A percentile compares a stretch with the other conserved stretches of the same genome.
Conservation (phyloP, 2,888 invertebrate genomes). For the Tiphia femorata region DNA sequence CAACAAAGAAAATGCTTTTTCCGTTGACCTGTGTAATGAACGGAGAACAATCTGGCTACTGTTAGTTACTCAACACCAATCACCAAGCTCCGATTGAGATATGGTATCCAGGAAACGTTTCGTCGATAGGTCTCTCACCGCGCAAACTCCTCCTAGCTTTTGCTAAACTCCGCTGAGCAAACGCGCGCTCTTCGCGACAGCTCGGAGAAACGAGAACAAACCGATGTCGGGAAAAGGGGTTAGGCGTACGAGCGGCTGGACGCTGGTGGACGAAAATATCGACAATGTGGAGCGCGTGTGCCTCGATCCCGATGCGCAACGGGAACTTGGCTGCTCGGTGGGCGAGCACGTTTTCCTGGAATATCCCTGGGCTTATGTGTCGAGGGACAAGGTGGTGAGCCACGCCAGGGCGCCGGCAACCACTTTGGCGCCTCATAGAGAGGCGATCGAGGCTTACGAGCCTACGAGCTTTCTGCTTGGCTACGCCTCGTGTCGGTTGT, state of each 20-base stretch:
- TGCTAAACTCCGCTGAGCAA: too few relatives aligned
- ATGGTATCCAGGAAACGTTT: too few relatives aligned
- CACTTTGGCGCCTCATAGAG: slow-evolving; percentile 35
- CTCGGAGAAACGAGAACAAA: slow-evolving; percentile 7
- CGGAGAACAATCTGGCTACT: too few relatives aligned
- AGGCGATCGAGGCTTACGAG: slow-evolving; percentile 41
- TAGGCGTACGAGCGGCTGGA: slow-evolving; percentile 48
- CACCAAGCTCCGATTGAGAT: too few relatives aligned
- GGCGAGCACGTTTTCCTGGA: slow-evolving; percentile 60
- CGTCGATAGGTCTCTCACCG: too few relatives aligned
- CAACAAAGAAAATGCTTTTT: too few relatives aligned
- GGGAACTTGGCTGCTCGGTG: slow-evolving; percentile 51
- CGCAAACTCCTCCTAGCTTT: too few relatives aligned
- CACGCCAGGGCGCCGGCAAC: slow-evolving; percentile 38
- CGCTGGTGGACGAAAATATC: slow-evolving; percentile 51
- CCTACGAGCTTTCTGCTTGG: slow-evolving; percentile 72
- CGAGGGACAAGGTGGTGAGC: slow-evolving; percentile 33
- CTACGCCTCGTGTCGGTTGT: slow-evolving; percentile 75
- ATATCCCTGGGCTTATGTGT: slow-evolving; percentile 61
- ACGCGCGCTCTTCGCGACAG: neutral
- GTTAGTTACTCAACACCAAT: too few relatives aligned
- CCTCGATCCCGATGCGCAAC: slow-evolving; percentile 47
- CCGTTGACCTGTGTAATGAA: too few relatives aligned
- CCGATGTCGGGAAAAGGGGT: slow-evolving; percentile 42
- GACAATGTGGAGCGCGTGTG: slow-evolving; percentile 48